Percentiles rank a stretch among this genome's conserved stretches.
Evolutionary conservation across 2,113 vertebrate genomes (phyloP).

Genomic region (Elachura formosa): DNA sequence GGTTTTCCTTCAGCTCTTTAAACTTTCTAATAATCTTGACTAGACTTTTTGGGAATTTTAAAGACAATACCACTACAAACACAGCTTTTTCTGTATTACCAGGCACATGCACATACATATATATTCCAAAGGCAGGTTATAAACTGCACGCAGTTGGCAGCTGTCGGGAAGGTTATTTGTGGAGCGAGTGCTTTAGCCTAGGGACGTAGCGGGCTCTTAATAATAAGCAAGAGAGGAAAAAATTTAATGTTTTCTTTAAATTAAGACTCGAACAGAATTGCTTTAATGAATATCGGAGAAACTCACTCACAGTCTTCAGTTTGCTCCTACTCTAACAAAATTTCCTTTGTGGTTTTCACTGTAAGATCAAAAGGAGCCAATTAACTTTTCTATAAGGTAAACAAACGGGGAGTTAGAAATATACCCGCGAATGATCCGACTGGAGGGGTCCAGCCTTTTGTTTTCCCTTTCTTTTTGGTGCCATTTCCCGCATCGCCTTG

Average conservation of each 20-base stretch:
- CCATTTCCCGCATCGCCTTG: background rate
- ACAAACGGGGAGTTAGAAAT: constrained; percentile 73
- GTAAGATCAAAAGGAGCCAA: constrained; percentile 77
- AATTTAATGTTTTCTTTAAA: constrained; percentile 74
- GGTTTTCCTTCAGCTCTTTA: background rate
- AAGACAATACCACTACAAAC: constrained; percentile 41
- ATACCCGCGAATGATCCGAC: constrained; percentile 46
- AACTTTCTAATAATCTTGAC: constrained; percentile 49
- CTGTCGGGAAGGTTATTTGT: constrained; percentile 24
- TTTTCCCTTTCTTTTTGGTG: background rate
- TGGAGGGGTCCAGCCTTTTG: background rate
- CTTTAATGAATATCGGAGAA: constrained; percentile 75
- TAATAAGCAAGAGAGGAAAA: constrained; percentile 54
- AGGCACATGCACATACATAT: background rate
- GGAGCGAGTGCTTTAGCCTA: constrained; percentile 41
- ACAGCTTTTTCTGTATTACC: background rate
- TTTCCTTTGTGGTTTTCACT: constrained; percentile 76
- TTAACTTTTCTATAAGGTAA: constrained; percentile 79
- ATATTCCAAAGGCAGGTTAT: constrained; percentile 46
- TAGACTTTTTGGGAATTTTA: constrained; percentile 20
- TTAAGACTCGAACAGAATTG: constrained; percentile 73
- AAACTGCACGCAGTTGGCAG: constrained; percentile 60
- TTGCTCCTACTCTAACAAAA: constrained; percentile 67
- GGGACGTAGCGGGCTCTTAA: constrained; percentile 60
- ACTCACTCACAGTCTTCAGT: constrained; percentile 42